Conservation (phyloP, 37 sponge, comb jelly and placozoan genomes). For the Chondrosia reniformis region DNA sequence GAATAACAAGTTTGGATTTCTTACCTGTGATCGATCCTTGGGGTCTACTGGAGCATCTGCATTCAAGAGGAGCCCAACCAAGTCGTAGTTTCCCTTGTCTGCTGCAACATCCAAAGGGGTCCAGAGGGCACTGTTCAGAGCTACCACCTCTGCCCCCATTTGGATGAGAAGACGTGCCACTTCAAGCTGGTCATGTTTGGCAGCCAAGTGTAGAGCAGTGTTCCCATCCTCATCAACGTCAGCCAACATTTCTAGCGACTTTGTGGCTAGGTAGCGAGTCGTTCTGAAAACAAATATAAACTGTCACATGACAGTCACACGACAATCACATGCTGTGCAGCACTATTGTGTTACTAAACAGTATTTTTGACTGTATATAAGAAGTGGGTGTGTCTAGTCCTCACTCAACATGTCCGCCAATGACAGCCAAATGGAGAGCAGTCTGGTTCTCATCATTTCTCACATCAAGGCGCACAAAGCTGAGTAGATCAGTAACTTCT, state of each 20-base stretch:
- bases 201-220: slow-evolving; percentile 90
- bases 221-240: slow-evolving; percentile 92
- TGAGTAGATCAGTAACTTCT: not conserved
- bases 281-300: not conserved
- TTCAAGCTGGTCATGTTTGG: slow-evolving; percentile 61
- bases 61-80: slow-evolving; percentile 32
- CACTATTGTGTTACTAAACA: not conserved
- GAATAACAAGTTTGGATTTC: not conserved
- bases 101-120: slow-evolving; percentile 86
- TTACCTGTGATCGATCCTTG: slow-evolving; percentile 51
- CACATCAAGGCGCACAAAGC: not conserved
- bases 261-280: not conserved
- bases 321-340: not conserved
- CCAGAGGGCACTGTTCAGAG: slow-evolving; percentile 70
- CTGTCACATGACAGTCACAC: not conserved
- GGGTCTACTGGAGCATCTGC: slow-evolving; percentile 66
- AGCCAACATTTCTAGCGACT: too few relatives aligned
- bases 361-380: too few relatives aligned
- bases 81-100: slow-evolving; percentile 26
- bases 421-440: slow-evolving; percentile 78
- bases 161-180: slow-evolving; percentile 57
- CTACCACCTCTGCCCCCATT: slow-evolving; percentile 61
- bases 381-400: slow-evolving; percentile 2
- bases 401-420: slow-evolving; percentile 57
- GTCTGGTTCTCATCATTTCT: slow-evolving; percentile 80